Evolutionary conservation across 2,113 vertebrate genomes (phyloP).

Genomic region (Gasterosteus aculeatus): DNA sequence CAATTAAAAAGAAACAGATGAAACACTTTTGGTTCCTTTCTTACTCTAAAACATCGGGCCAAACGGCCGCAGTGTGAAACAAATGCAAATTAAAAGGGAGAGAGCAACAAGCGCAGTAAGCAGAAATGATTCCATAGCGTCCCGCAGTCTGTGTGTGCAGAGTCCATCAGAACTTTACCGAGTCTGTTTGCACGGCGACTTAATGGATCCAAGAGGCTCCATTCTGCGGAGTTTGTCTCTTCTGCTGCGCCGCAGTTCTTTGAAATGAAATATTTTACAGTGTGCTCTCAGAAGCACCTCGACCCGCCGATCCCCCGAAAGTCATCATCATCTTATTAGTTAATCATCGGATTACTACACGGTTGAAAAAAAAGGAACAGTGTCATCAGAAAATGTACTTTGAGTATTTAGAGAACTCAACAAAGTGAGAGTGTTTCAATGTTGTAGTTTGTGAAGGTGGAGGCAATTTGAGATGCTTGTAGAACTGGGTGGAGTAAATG

Average conservation of each 20-base stretch:
- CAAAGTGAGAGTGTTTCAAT: background rate
- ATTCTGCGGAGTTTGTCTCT: constrained; percentile 30
- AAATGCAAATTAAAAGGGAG: background rate
- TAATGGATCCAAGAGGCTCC: constrained; percentile 31
- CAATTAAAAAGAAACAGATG: background rate
- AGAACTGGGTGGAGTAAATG: too few species aligned
- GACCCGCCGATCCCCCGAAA: background rate
- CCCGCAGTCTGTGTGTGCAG: constrained; percentile 21
- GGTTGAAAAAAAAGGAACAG: background rate
- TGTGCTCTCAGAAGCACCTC: background rate
- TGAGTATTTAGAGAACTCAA: too few species aligned
- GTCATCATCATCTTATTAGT: background rate
- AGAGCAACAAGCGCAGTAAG: background rate
- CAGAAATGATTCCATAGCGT: constrained; percentile 7
- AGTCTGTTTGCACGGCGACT: constrained; percentile 40
- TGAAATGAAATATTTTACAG: constrained; percentile 23
- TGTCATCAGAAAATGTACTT: background rate
- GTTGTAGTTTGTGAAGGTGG: background rate
- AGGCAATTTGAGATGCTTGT: background rate
- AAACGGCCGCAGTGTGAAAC: constrained; percentile 1
- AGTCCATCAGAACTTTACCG: constrained; percentile 19
- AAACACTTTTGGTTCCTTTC: background rate
- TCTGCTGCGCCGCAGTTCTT: constrained; percentile 22
- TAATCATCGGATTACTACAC: too few species aligned
- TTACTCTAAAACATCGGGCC: background rate